phyloP scores from a whole-genome alignment of 2,888 invertebrate genomes.

The Caenorhabditis wallacei region DNA sequence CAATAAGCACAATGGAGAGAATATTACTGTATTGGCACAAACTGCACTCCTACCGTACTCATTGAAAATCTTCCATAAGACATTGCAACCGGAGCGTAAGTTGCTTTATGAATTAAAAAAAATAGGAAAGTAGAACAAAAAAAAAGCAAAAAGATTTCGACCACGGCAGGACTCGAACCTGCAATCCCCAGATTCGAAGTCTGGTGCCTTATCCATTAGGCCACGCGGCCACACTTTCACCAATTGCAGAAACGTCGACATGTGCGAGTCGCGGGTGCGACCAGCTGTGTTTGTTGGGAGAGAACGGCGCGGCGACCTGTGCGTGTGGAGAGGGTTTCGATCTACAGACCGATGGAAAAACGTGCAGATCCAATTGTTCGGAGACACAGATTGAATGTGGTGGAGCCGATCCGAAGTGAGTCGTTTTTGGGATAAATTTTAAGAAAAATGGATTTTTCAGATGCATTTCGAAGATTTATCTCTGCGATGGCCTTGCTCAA shows the following conservation, averaged over 20 bases:
- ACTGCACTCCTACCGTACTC: constrained; percentile 95
- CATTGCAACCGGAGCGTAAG: constrained; percentile 89
- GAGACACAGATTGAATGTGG: constrained; percentile 77
- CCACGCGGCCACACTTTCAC: constrained; percentile 71
- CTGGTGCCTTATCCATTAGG: constrained; percentile 77
- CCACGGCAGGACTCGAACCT: constrained; percentile 73
- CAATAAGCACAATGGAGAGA: constrained; percentile 92
- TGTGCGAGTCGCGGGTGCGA: constrained; percentile 89
- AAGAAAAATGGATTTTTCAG: constrained; percentile 46
- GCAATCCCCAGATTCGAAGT: constrained; percentile 75
- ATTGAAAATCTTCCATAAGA: constrained; percentile 95
- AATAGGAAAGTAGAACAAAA: too few species aligned
- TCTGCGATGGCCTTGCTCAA: constrained; percentile 79
- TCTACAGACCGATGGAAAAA: constrained; percentile 72
- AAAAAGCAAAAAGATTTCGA: constrained; percentile 52
- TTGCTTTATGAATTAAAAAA: too few species aligned
- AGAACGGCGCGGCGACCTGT: constrained; percentile 68
- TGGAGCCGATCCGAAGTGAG: constrained; percentile 77
- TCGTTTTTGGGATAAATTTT: background rate
- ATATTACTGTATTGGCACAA: constrained; percentile 95
- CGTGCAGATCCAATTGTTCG: constrained; percentile 75
- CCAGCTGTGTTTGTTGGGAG: constrained; percentile 92
- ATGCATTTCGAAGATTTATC: constrained; percentile 78
- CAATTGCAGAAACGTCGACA: constrained; percentile 85
- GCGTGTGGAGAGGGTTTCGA: constrained; percentile 80